Conservation (phyloP, 2,113 vertebrate genomes). For the Ia io region DNA sequence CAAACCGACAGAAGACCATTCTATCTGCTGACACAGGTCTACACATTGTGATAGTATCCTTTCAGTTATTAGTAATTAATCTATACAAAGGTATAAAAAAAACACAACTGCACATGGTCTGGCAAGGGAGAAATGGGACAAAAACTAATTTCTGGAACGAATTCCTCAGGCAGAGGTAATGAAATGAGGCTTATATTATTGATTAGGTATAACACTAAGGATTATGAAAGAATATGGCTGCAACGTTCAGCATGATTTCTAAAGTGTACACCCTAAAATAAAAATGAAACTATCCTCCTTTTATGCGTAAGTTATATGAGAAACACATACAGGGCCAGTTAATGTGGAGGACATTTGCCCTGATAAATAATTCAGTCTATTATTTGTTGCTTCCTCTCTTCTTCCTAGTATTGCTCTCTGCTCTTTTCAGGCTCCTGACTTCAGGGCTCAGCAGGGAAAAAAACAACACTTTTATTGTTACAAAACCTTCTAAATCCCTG, state of each 20-base stretch:
- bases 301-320: not conserved
- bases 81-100: not conserved
- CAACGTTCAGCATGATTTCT: not conserved
- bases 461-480: not conserved
- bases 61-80: not conserved
- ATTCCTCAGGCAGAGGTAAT: not conserved
- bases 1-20: fast-evolving
- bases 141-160: not conserved
- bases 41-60: not conserved
- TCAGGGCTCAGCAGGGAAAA: not conserved
- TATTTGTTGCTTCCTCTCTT: not conserved
- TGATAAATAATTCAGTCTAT: not conserved
- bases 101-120: not conserved
- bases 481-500: not conserved
- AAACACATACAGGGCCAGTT: not conserved
- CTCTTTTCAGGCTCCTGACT: not conserved
- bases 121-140: not conserved
- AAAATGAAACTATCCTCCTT: not conserved
- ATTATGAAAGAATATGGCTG: not conserved
- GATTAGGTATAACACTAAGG: not conserved
- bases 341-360: not conserved
- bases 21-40: not conserved
- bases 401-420: not conserved
- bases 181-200: not conserved
- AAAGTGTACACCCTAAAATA: not conserved